phyloP scores from a whole-genome alignment of 2,888 invertebrate species.

The Andrena dorsata region DNA sequence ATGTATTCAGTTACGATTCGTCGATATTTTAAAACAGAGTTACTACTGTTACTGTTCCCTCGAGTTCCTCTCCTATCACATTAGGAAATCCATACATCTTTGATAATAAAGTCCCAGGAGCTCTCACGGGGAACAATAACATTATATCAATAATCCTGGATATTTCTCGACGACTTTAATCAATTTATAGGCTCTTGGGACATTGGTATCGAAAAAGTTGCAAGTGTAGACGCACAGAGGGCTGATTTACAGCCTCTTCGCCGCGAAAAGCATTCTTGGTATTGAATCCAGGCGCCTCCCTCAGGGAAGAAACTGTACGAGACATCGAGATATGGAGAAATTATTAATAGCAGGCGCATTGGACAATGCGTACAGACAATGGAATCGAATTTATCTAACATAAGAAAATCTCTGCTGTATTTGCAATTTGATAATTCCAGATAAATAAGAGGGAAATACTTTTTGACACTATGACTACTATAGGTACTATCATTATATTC shows the following conservation, averaged over 20 bases:
- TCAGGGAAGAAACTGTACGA: neutral
- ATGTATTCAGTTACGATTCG: neutral
- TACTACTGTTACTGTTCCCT: neutral
- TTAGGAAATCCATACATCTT: neutral
- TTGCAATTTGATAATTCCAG: neutral
- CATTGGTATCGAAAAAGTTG: neutral
- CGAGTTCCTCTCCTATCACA: too few relatives aligned
- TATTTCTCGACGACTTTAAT: slow-evolving; percentile 12
- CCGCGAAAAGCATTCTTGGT: slow-evolving; percentile 30
- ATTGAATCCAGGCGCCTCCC: slow-evolving; percentile 28
- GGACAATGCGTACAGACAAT: neutral
- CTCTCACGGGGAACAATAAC: neutral
- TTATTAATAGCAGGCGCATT: slow-evolving; percentile 17
- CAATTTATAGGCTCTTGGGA: slow-evolving; percentile 29
- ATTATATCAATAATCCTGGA: slow-evolving; percentile 32
- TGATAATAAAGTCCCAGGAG: neutral
- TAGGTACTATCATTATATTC: too few relatives aligned
- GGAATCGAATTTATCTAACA: slow-evolving; percentile 6
- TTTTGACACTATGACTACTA: too few relatives aligned
- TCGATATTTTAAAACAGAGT: neutral
- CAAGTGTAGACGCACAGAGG: neutral
- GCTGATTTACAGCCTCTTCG: slow-evolving; percentile 25
- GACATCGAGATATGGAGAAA: neutral
- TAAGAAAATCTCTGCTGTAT: neutral
- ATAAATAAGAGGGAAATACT: neutral